Conservation (phyloP, 2,888 invertebrate species). For the Ametastegia equiseti region DNA sequence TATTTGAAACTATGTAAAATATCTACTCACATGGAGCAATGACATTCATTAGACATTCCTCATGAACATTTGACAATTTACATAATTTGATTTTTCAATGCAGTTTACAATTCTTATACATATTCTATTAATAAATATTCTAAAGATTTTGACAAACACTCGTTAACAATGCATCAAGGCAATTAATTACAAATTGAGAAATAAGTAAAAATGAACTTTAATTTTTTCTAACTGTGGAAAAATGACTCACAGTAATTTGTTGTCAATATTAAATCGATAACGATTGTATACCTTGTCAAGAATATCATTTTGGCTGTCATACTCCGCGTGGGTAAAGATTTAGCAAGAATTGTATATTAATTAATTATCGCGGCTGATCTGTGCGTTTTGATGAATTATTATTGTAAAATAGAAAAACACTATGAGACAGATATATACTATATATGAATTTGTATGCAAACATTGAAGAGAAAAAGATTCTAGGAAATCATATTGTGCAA, state of each 20-base stretch:
- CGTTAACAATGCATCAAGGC: neutral
- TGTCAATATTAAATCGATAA: neutral
- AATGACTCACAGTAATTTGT: neutral
- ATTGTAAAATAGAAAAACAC: conserved; percentile 35
- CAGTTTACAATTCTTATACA: neutral
- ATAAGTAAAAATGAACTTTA: neutral
- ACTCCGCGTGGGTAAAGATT: conserved; percentile 25
- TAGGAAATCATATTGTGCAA: conserved; percentile 42
- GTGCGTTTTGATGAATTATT: conserved; percentile 32
- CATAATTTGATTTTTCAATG: neutral
- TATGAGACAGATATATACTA: neutral
- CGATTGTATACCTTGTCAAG: neutral
- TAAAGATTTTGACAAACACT: neutral
- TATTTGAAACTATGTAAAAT: neutral
- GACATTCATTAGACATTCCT: neutral
- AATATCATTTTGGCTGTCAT: conserved; percentile 7
- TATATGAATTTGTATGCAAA: conserved; percentile 35
- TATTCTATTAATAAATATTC: neutral
- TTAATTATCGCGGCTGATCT: conserved; percentile 21
- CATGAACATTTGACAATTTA: neutral
- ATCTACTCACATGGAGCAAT: conserved; percentile 12
- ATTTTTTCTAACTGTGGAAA: conserved; percentile 8
- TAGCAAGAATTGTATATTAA: conserved; percentile 38
- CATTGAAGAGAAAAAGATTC: neutral
- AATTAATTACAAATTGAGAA: neutral